A percentile compares a stretch with the other conserved stretches of the same genome.
phyloP scores from a whole-genome alignment of 2,113 vertebrate genomes.

The Climacteris rufus region DNA sequence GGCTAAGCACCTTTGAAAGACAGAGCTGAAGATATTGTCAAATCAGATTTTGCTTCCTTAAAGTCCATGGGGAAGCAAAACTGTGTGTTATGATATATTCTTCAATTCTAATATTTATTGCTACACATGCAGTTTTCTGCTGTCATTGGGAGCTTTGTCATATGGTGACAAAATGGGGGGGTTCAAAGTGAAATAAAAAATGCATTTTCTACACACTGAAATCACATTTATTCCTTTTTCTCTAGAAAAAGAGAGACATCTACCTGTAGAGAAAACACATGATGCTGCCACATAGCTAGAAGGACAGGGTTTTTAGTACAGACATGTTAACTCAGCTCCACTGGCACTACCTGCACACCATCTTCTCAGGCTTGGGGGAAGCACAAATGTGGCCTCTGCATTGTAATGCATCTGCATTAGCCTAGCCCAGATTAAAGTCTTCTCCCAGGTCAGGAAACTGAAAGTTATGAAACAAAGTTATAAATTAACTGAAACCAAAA shows the following conservation, averaged over 20 bases:
- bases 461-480: too few species aligned
- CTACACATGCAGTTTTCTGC: not conserved
- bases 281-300: not conserved
- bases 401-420: not conserved
- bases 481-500: not conserved
- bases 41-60: not conserved
- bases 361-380: not conserved
- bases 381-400: not conserved
- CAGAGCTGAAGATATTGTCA: not conserved
- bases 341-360: not conserved
- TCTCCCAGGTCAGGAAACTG: not conserved
- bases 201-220: not conserved
- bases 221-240: not conserved
- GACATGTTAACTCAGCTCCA: not conserved
- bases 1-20: not conserved
- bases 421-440: not conserved
- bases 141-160: not conserved
- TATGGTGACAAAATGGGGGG: fast-evolving
- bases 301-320: not conserved
- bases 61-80: not conserved
- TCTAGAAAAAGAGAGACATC: not conserved
- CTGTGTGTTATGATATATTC: not conserved
- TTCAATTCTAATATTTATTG: not conserved
- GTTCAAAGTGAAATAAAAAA: not conserved
- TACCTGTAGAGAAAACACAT: not conserved